phyloP scores from a whole-genome alignment of 1,140 invertebrate species.

The Manduca sexta region DNA sequence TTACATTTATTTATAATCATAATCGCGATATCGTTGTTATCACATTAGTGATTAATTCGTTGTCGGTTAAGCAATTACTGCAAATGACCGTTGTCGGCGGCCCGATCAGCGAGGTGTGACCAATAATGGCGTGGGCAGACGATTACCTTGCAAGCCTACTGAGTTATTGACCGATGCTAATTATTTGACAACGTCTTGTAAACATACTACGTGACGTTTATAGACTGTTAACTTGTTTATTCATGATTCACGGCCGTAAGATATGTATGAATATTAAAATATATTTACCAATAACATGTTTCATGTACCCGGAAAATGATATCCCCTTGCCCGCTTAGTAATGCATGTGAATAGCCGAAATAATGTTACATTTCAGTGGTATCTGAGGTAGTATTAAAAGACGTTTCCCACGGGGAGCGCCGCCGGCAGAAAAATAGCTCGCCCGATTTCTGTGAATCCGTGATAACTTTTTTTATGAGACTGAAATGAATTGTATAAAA shows the following conservation, averaged over 20 bases:
- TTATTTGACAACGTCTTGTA: slow-evolving; percentile 44
- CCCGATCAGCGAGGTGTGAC: slow-evolving; percentile 40
- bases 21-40: slow-evolving; percentile 39
- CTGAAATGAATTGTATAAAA: slow-evolving; percentile 64
- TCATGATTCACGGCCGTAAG: slow-evolving; percentile 2
- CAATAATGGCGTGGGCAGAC: slow-evolving; percentile 28
- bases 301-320: too few relatives aligned
- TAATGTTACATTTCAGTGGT: background rate
- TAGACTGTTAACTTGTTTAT: slow-evolving; percentile 14
- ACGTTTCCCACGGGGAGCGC: slow-evolving; percentile 42
- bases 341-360: background rate
- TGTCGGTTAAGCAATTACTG: slow-evolving; percentile 53
- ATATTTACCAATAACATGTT: background rate
- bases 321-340: too few relatives aligned
- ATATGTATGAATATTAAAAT: background rate
- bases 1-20: slow-evolving; percentile 46
- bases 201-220: slow-evolving; percentile 13
- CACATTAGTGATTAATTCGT: slow-evolving; percentile 63
- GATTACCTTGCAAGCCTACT: slow-evolving; percentile 38
- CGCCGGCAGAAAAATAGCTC: slow-evolving; percentile 53
- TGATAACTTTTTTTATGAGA: slow-evolving; percentile 65
- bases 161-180: slow-evolving; percentile 51
- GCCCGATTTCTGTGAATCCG: slow-evolving; percentile 53
- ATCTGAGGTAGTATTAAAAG: slow-evolving; percentile 29
- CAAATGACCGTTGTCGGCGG: slow-evolving; percentile 42